A percentile compares a stretch with the other conserved stretches of the same genome.
Conservation (phyloP, 2,113 vertebrate species). For the Bufo gargarizans region DNA sequence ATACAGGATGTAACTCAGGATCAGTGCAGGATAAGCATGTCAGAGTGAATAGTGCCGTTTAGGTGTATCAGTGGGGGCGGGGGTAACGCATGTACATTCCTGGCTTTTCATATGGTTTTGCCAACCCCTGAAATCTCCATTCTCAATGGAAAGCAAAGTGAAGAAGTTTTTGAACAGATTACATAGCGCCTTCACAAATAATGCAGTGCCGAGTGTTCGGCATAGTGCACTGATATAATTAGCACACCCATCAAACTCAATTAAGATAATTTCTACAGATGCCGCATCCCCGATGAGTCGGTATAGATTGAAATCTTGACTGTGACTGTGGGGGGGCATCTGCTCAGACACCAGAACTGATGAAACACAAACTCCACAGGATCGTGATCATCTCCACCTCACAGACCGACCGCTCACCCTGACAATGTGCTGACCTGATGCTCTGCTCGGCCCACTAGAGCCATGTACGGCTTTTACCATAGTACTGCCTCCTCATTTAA, state of each 20-base stretch:
- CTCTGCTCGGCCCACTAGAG: too few species aligned
- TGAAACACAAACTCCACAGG: not conserved
- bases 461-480: too few species aligned
- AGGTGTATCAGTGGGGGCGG: too few species aligned
- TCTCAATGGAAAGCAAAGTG: too few species aligned
- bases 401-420: not conserved
- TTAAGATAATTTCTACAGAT: conserved; percentile 56
- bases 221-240: conserved; percentile 52
- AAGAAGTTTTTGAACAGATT: conserved; percentile 8
- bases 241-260: conserved; percentile 57
- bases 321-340: not conserved
- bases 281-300: not conserved
- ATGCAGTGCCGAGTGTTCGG: conserved; percentile 11
- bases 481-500: too few species aligned
- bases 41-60: too few species aligned
- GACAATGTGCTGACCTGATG: not conserved
- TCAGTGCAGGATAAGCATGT: too few species aligned
- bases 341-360: not conserved
- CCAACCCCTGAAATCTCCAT: too few species aligned
- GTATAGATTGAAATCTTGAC: not conserved
- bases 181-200: conserved; percentile 1
- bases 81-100: too few species aligned
- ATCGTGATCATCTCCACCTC: not conserved
- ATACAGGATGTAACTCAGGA: too few species aligned
- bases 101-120: not conserved